Evolutionary conservation across 2,888 invertebrate genomes (phyloP), one percentile per base, ranked within the genome.

Genomic region (Orchesella flavescens): DNA sequence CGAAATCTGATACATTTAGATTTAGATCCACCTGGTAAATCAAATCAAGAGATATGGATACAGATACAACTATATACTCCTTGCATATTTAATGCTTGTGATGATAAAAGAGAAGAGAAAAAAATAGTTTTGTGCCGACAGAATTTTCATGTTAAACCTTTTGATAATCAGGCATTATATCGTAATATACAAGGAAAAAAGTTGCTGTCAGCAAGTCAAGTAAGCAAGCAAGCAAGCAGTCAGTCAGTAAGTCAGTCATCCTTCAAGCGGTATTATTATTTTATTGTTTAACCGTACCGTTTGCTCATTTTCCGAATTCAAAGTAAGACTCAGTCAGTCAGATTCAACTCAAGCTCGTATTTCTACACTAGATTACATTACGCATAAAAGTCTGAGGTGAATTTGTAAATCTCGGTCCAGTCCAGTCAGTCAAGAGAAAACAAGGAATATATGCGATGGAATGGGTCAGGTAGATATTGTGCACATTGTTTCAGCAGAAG

Each of bases 1-100:
- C 49, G 79, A 79, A 79, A 79, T 79, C 66, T 80, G 80, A 80
- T 80, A 80, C 80, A 80, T 57, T n/a, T n/a, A n/a, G n/a, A 80
- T 79, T 79, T 79, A 74, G 80, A 74, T 68, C 80, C 68, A 73
- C 80, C 74, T 74, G 66, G 80, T 80, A 80, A 80, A 80, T 80
- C 73, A 80, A 80, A 74, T 68, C 59, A 49, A 53, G n/a, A 69
- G 59, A 77, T 59, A 79, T 65, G 55, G 61, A 72, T 79, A 34
- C 34, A 34, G 34, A 34, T 34, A 34, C 34, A 34, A 34, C 34
- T 2, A 17, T 59, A 59, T 9, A n/a, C 59, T 17, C 17, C 61
- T 4, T 61, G 12, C 23, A 61, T 61, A 13, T 61, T 61, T 61
- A 12, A 61, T 61, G 19, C 1, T 59, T 19, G 53, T 17, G 53